Evolutionary conservation across 2,113 vertebrate species (phyloP), one percentile per base, ranked within the genome.

Genomic region (Ophiodon elongatus): DNA sequence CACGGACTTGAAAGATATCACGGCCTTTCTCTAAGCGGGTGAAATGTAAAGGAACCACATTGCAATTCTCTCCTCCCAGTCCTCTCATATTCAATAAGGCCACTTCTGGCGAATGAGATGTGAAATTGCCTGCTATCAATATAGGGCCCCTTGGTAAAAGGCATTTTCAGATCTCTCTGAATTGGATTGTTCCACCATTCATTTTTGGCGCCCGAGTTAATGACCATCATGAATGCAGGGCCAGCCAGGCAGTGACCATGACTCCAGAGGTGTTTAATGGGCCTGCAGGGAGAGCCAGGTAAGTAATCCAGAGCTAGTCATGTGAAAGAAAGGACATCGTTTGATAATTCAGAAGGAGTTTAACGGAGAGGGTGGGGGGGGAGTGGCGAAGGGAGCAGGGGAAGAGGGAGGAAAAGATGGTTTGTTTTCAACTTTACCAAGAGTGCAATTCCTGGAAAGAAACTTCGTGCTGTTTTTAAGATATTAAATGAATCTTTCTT

Each of bases 111-210:
- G 89, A 95, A 94, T 93, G 92, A 92, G 88, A 93, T 93, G 89
- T 93, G 93, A 94, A 95, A 95, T 94, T 94, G 88, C 71, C 89
- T 86, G 65, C 90, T 90, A 90, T 94, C 90, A 85, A 88, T 89
- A 82, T 72, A 75, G 66, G 78, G 79, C 91, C 91, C 83, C 86
- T 81, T 79, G 86, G 79, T 93, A 85, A 92, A 92, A 93, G 87
- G 80, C 70, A 92, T 93, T 93, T 91, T 89, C 82, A 86, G 67
- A 92, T 86, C 80, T 86, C 66, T 79, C 71, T 66, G 87, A 93
- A 94, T 93, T 88, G 86, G 81, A 93, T 92, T 93, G 88, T 94
- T 94, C 88, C 89, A 83, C 89, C 85, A 87, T 91, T 93, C 91
- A 89, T 87, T 88, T 90, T 78, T 85, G 83, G 79, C 67, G 65